Evolutionary conservation across 2,113 vertebrate species (phyloP).

Genomic region (Suncus etruscus): DNA sequence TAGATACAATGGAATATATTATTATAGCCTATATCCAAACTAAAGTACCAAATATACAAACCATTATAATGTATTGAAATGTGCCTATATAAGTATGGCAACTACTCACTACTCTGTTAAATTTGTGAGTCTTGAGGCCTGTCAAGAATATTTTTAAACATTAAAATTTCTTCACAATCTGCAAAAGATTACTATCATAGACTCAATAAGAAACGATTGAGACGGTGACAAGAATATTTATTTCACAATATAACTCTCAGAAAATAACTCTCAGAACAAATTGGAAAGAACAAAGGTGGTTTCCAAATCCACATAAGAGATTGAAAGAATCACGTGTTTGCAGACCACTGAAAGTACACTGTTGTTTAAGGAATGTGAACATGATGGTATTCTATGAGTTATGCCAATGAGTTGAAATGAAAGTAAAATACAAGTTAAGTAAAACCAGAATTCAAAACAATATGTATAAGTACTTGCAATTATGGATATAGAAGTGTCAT

Average conservation of each 20-base stretch:
- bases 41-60: neutral
- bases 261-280: constrained; percentile 35
- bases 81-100: constrained; percentile 23
- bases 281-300: constrained; percentile 43
- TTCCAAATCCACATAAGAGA: constrained; percentile 48
- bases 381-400: constrained; percentile 22
- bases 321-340: constrained; percentile 38
- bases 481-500: neutral
- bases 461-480: neutral
- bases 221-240: constrained; percentile 66
- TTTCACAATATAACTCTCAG: constrained; percentile 53
- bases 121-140: constrained; percentile 12
- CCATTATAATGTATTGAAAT: neutral
- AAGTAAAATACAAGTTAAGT: constrained; percentile 12
- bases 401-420: neutral
- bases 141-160: constrained; percentile 37
- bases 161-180: constrained; percentile 66
- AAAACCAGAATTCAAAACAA: neutral
- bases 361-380: constrained; percentile 28
- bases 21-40: neutral
- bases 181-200: constrained; percentile 35
- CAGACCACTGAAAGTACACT: constrained; percentile 37
- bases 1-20: neutral
- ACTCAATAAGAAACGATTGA: constrained; percentile 52
- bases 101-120: constrained; percentile 4